Evolutionary conservation across 2,888 invertebrate species (phyloP), one percentile per base, ranked within the genome.

Genomic region (Xylota segnis): DNA sequence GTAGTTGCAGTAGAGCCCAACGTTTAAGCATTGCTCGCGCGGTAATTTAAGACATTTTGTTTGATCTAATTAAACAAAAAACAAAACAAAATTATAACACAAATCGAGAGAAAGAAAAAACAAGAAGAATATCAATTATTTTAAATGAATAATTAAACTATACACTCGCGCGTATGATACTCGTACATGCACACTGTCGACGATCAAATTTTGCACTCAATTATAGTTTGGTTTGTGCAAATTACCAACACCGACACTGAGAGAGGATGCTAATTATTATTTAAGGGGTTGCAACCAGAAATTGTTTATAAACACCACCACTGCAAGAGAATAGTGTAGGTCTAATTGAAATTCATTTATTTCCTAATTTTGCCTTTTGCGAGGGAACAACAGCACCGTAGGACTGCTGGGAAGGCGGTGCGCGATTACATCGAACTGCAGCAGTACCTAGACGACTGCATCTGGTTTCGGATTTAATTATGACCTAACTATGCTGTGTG

Each of bases 181-280:
- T 59, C 58, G 58, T 72, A 65, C 78, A 56, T 74, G 74, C 34
- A 66, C 56, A 58, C 71, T 58, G 68, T 16, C 68, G 66, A 58
- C 56, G 61, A 68, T 47, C 56, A 32, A 83, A 63, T 63, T 78
- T 70, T 83, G n/a, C 74, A 68, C 83, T 79, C 78, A 63, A 78
- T 59, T 59, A 23, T 54, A 10, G 45, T 58, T 70, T 40, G 54
- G 29, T 65, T 65, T 65, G 37, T 18, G 34, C 52, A 74, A 56
- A 54, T 27, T 68, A 78, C 65, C 72, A 59, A 70, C 68, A 61
- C 59, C 16, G 14, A 47, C 14, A 56, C 34, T 9, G 34, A 50
- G 27, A 37, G 50, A 32, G 56, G 32, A 56, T 68, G 18, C 72
- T 74, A 68, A 83, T 79, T 83, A 68, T 74, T 61, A 79, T 63